A percentile compares a stretch with the other conserved stretches of the same genome.
phyloP scores from a whole-genome alignment of 1,140 invertebrate genomes.

The Pygmarrhopalites habei region DNA sequence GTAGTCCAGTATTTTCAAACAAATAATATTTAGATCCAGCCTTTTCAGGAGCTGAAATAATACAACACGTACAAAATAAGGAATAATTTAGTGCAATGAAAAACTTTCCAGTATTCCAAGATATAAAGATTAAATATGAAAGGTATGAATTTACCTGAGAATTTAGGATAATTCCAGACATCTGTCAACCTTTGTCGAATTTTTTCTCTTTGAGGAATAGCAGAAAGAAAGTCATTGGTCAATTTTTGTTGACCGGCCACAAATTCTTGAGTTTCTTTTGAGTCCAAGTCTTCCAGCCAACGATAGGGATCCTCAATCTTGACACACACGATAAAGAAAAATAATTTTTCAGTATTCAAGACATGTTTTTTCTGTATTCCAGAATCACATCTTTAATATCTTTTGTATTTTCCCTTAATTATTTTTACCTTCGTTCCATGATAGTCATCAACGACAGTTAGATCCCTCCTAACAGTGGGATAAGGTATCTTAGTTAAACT shows the following conservation, averaged over 20 bases:
- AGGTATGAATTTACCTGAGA: no score
- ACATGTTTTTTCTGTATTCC: not conserved
- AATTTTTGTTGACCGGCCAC: slow-evolving; percentile 86
- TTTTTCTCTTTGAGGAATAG: slow-evolving; percentile 61
- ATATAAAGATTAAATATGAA: no score
- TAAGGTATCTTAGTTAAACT: slow-evolving; percentile 50
- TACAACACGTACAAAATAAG: no score
- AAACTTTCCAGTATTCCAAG: no score
- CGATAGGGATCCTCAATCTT: slow-evolving; percentile 87
- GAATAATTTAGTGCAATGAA: no score
- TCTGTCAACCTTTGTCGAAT: slow-evolving; percentile 73
- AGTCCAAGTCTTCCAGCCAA: slow-evolving; percentile 93
- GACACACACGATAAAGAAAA: slow-evolving; percentile 34
- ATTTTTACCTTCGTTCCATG: slow-evolving; percentile 67
- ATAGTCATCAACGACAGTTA: slow-evolving; percentile 66
- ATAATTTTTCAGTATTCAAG: not conserved
- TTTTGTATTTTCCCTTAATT: slow-evolving; percentile 9
- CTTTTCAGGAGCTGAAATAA: slow-evolving; percentile 70
- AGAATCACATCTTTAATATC: slow-evolving; percentile 1
- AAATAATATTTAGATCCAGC: slow-evolving; percentile 79
- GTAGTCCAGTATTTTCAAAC: slow-evolving; percentile 54
- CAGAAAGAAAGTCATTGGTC: slow-evolving; percentile 49
- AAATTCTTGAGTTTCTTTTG: slow-evolving; percentile 82
- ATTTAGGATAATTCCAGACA: slow-evolving; percentile 94
- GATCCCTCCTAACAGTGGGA: slow-evolving; percentile 68